Evolutionary conservation across 2,888 invertebrate genomes (phyloP).

Genomic region (Meghimatium bilineatum): DNA sequence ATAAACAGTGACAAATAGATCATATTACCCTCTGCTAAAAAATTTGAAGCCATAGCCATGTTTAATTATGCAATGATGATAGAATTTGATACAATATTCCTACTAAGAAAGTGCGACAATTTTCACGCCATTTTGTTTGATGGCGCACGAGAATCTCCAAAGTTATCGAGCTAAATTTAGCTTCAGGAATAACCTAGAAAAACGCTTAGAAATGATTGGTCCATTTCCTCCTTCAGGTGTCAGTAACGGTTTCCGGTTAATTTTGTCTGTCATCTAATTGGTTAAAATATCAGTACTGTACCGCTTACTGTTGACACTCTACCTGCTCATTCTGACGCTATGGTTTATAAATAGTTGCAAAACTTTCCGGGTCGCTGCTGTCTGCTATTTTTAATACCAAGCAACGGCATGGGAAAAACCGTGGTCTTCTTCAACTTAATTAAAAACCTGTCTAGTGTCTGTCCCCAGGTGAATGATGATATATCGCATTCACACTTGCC

Average conservation of each 20-base stretch:
- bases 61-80: not conserved
- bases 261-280: conserved; percentile 30
- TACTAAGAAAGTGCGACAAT: no score
- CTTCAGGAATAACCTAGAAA: conserved; percentile 1
- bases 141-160: conserved; percentile 13
- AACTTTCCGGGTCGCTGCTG: conserved; percentile 12
- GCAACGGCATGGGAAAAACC: conserved; percentile 17
- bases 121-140: conserved; percentile 31
- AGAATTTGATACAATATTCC: no score
- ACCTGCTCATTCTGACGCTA: conserved; percentile 15
- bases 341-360: conserved; percentile 22
- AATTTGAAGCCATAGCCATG: conserved; percentile 25
- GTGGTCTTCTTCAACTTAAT: no score
- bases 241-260: not conserved
- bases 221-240: not conserved
- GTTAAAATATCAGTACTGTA: not conserved
- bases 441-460: no score
- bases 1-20: no score
- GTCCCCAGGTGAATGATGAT: no score
- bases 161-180: not conserved
- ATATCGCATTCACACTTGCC: no score
- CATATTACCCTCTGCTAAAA: conserved; percentile 9
- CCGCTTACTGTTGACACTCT: not conserved
- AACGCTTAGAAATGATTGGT: conserved; percentile 11
- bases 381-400: not conserved